A percentile compares a stretch with the other conserved stretches of the same genome.
These are phyloP conservation scores for Sabatieria punctata DNA, from an alignment of 2,888 invertebrate genomes.

Conservation along the genomic window DNA sequence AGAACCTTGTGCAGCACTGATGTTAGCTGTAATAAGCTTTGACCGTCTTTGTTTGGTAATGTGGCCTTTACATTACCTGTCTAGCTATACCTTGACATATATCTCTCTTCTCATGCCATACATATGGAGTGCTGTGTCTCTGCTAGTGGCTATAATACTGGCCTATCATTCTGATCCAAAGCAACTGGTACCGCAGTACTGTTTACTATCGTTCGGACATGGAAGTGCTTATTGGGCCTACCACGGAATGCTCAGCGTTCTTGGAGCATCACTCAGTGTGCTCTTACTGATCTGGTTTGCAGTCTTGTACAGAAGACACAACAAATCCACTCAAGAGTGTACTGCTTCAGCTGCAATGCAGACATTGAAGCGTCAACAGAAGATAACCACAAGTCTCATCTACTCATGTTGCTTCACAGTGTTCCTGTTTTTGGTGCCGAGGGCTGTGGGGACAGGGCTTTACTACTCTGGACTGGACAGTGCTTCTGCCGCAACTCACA, in stretches of 20 bases:
- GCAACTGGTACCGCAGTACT: not conserved
- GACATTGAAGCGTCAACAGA: not conserved
- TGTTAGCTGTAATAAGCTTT: not conserved
- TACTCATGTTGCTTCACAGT: not conserved
- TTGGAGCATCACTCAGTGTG: not conserved
- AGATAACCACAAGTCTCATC: not conserved
- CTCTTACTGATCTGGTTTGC: not conserved
- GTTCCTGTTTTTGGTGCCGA: not conserved
- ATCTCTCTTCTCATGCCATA: not conserved
- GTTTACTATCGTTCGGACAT: not conserved
- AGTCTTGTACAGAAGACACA: not conserved
- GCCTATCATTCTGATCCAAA: not conserved
- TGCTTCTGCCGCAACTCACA: not conserved
- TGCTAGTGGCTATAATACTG: not conserved
- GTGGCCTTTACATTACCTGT: not conserved
- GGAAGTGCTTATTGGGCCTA: not conserved
- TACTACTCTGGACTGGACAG: not conserved
- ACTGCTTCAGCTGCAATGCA: not conserved
- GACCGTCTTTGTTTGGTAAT: not conserved
- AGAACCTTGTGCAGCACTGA: not conserved
- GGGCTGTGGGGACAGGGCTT: not conserved
- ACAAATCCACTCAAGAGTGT: too few species aligned
- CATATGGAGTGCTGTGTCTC: not conserved
- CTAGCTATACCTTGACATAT: not conserved
- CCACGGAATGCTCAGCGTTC: not conserved